Conservation (phyloP, 2,113 vertebrate genomes). For the Zapornia atra region DNA sequence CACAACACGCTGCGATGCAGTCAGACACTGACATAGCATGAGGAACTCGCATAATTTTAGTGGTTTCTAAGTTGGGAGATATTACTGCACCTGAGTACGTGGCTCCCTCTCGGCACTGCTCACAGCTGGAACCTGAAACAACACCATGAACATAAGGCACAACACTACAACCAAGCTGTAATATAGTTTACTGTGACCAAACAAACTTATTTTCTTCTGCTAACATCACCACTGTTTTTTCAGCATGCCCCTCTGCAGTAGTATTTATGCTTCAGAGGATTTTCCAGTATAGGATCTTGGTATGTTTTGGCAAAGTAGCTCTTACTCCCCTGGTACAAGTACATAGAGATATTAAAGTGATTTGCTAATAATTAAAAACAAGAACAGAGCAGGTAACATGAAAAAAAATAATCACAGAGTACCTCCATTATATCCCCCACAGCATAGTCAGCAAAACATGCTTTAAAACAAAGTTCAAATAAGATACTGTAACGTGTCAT, state of each 20-base stretch:
- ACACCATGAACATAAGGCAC: not conserved
- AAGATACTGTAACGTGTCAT: not conserved
- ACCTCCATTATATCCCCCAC: not conserved
- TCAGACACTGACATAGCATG: slow-evolving; percentile 73
- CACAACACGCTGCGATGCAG: slow-evolving; percentile 85
- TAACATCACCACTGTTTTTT: not conserved
- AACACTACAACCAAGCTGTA: not conserved
- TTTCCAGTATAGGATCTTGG: not conserved
- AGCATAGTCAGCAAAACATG: not conserved
- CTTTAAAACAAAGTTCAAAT: not conserved
- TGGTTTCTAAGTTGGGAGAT: slow-evolving; percentile 80
- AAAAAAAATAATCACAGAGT: not conserved
- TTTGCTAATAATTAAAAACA: not conserved
- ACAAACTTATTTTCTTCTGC: not conserved
- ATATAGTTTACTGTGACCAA: not conserved
- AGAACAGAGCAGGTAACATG: not conserved
- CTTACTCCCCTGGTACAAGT: not conserved
- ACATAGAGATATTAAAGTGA: not conserved
- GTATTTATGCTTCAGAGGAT: not conserved
- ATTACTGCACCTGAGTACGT: slow-evolving; percentile 82
- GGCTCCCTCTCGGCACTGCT: slow-evolving; percentile 84
- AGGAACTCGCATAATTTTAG: slow-evolving; percentile 82
- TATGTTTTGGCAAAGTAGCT: not conserved
- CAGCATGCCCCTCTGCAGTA: not conserved
- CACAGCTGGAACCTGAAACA: slow-evolving; percentile 77